Conservation (phyloP, 2,888 invertebrate genomes). For the Cinara cedri region DNA sequence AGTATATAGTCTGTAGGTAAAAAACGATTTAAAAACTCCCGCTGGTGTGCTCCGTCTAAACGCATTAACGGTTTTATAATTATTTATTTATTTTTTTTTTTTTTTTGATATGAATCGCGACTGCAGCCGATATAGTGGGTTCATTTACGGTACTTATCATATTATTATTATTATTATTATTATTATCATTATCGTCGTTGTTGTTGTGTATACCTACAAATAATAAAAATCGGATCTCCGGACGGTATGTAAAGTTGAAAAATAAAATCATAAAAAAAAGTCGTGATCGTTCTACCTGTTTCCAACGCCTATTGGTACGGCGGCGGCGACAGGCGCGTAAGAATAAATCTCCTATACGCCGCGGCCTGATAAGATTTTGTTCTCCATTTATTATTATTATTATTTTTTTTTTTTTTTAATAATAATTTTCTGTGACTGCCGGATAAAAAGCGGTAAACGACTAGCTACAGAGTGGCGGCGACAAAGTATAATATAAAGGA, state of each 20-base stretch:
- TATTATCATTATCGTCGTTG: background rate
- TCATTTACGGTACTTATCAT: background rate
- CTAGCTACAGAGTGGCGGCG: too few relatives aligned
- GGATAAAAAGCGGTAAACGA: background rate
- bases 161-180: constrained; percentile 3
- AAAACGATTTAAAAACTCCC: too few relatives aligned
- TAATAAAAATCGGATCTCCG: background rate
- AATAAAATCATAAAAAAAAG: background rate
- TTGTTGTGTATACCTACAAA: background rate
- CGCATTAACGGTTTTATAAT: constrained; percentile 33
- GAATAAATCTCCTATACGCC: background rate
- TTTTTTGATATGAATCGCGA: constrained; percentile 14
- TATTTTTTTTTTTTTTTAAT: background rate
- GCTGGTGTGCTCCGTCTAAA: constrained; percentile 20
- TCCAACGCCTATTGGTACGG: background rate
- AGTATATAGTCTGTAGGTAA: too few relatives aligned
- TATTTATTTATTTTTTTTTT: too few relatives aligned
- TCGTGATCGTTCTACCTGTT: constrained; percentile 33
- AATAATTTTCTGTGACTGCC: constrained; percentile 7
- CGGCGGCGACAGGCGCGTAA: background rate
- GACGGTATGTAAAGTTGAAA: background rate
- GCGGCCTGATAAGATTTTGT: too few relatives aligned
- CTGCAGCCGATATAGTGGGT: too few relatives aligned
- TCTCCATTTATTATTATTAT: too few relatives aligned
- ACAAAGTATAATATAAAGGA: too few relatives aligned